Evolutionary conservation across 2,113 vertebrate species (phyloP), one percentile per base, ranked within the genome.

Genomic region (Nicator chloris): DNA sequence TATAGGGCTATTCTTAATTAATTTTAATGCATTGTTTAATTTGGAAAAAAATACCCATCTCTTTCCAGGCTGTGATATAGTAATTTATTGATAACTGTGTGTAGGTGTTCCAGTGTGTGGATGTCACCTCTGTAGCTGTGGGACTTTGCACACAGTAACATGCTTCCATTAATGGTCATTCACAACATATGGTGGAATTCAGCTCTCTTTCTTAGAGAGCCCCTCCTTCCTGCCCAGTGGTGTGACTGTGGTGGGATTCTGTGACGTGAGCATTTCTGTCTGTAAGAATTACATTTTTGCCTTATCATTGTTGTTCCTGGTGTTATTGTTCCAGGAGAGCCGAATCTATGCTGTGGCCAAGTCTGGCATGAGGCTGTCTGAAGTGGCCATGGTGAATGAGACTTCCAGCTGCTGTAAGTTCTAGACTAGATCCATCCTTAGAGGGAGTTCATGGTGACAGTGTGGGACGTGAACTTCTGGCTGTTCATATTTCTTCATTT

Each of bases 341-440:
- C 98, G 98, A 44, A 99, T 99, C 94, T 99, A 99, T 39, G 98
- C 98, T 33, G 98, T 99, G 81, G 99, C 99, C 15, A 99, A 98
- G 83, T 98, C 98, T 87, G 99, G 98, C 83, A 98, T 99, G 98
- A 98, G 98, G 86, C 97, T 99, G 27, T 99, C 98, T 22, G 99
- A 99, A 96, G 97, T 97, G 33, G 68, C 96, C 45, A 47, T 87
- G 37, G 97, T 94, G 94, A 96, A 96, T 80, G 97, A 98, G 47
- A 91, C 97, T 72, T 94, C 97, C 12, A 98, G 91, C 45, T 97
- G 96, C 97, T 97, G 99, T 99, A 96, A 98, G 97, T 97, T 90
- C n/a, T 64, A 54, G 37, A 40, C 18, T 83, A 91, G 44, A 76
- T 47, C 39, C 27, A 16, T 59, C 44, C 21, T 91, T 63, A 69